Evolutionary conservation across 2,797 vertebrate species (phyloP).

Genomic region (Oophaga sylvatica): DNA sequence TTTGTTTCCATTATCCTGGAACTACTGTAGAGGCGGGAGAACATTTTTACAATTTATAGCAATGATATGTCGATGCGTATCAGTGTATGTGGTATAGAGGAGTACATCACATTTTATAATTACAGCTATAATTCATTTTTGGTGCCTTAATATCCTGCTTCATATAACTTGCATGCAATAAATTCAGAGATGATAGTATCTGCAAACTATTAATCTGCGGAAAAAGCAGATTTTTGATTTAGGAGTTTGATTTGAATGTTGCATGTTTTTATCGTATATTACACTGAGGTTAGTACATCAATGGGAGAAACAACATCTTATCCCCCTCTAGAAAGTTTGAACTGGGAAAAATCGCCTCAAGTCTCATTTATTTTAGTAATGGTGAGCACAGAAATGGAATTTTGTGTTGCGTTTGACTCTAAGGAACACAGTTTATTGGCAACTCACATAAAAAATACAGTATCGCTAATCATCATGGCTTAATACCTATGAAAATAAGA

Average conservation of each 20-base stretch:
- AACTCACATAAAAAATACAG: not conserved
- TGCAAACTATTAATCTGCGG: not conserved
- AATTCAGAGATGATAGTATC: conserved; percentile 12
- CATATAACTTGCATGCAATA: not conserved
- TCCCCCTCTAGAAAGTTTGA: not conserved
- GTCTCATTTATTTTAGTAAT: not conserved
- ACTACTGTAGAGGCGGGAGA: not conserved
- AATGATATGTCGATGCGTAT: not conserved
- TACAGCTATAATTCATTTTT: conserved; percentile 13
- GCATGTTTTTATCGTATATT: not conserved
- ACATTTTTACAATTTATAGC: conserved; percentile 3
- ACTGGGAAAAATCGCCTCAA: no score
- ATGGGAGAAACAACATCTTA: not conserved
- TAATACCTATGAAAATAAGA: not conserved
- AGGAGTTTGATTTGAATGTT: conserved; percentile 11
- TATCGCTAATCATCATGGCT: not conserved
- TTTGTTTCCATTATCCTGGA: not conserved
- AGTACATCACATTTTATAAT: conserved; percentile 2
- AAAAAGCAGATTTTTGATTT: conserved; percentile 7
- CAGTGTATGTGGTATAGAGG: not conserved
- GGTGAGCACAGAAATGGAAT: not conserved
- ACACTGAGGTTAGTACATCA: not conserved
- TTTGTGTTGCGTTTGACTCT: not conserved
- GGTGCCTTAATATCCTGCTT: not conserved
- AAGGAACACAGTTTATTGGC: no score